Evolutionary conservation across 1,140 invertebrate species (phyloP).

Genomic region (Drosophila baimaii): DNA sequence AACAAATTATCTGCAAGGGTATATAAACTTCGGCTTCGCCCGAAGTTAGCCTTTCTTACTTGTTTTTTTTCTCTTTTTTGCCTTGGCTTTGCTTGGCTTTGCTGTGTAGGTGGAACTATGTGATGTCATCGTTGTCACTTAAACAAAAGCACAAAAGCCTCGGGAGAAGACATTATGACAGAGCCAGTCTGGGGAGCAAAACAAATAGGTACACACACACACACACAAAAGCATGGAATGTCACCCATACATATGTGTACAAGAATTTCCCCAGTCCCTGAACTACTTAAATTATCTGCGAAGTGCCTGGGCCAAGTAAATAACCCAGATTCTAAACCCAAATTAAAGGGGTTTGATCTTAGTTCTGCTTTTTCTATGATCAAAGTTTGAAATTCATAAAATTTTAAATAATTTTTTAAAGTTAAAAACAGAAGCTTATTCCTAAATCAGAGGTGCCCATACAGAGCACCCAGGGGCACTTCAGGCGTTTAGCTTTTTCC

Average conservation of each 20-base stretch:
- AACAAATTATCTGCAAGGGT: too few species aligned
- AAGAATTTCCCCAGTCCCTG: conserved; percentile 1
- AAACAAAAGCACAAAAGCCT: conserved; percentile 47
- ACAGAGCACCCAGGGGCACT: not conserved
- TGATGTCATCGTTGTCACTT: conserved; percentile 75
- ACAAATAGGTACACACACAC: conserved; percentile 16
- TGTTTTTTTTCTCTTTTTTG: conserved; percentile 11
- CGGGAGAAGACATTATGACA: conserved; percentile 31
- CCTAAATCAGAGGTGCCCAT: not conserved
- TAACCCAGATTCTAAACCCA: not conserved
- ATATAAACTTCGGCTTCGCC: too few species aligned
- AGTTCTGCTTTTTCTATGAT: not conserved
- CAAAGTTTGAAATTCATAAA: not conserved
- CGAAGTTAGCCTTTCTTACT: too few species aligned
- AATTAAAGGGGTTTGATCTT: not conserved
- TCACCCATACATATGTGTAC: conserved; percentile 7
- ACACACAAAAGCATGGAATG: not conserved
- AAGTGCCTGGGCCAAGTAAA: not conserved
- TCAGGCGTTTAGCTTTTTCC: not conserved
- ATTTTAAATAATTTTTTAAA: not conserved
- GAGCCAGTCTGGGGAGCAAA: conserved; percentile 18
- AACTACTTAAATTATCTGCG: conserved; percentile 6
- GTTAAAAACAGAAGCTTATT: not conserved
- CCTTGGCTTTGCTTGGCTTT: conserved; percentile 29
- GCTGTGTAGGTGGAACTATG: conserved; percentile 63